Percentiles rank a stretch among this genome's conserved stretches.
phyloP scores from a whole-genome alignment of 2,113 vertebrate species.

The Spilogale gracilis region DNA sequence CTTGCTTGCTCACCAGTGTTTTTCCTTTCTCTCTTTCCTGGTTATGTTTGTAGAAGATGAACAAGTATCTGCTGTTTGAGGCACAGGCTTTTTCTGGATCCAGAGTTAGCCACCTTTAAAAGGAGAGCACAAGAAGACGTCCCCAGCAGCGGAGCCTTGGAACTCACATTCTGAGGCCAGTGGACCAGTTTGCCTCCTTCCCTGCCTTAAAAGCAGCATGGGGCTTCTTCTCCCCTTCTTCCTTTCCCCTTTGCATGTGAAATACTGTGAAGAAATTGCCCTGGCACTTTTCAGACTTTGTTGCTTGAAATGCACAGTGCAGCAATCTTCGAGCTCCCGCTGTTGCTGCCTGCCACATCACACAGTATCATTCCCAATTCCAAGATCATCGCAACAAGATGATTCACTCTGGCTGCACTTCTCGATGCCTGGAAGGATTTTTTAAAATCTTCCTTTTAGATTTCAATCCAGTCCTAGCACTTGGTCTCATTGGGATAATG shows the following conservation, averaged over 20 bases:
- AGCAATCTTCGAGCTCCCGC: slow-evolving; percentile 84
- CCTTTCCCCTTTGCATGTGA: slow-evolving; percentile 93
- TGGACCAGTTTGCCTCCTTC: slow-evolving; percentile 94
- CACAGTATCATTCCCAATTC: slow-evolving; percentile 90
- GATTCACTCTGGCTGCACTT: slow-evolving; percentile 88
- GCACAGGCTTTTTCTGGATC: slow-evolving; percentile 84
- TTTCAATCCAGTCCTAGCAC: slow-evolving; percentile 86
- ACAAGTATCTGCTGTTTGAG: slow-evolving; percentile 98
- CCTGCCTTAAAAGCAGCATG: slow-evolving; percentile 98
- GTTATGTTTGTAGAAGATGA: slow-evolving; percentile 93
- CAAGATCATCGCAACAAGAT: slow-evolving; percentile 86
- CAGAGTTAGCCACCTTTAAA: slow-evolving; percentile 85
- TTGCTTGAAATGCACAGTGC: slow-evolving; percentile 91
- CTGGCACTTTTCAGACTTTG: slow-evolving; percentile 92
- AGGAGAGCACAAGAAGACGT: slow-evolving; percentile 91
- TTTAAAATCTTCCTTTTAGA: slow-evolving; percentile 84
- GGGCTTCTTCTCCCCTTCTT: slow-evolving; percentile 89
- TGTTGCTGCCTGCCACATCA: slow-evolving; percentile 88
- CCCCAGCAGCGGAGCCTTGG: slow-evolving; percentile 89
- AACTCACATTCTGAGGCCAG: slow-evolving; percentile 89
- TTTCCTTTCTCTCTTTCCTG: slow-evolving; percentile 60
- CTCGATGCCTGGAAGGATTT: slow-evolving; percentile 88
- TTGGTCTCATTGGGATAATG: slow-evolving; percentile 86
- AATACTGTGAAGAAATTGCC: slow-evolving; percentile 98
- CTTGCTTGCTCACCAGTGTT: neutral